Evolutionary conservation across 2,113 vertebrate species (phyloP), one percentile per base, ranked within the genome.

Genomic region (Psilopsiagon aymara): DNA sequence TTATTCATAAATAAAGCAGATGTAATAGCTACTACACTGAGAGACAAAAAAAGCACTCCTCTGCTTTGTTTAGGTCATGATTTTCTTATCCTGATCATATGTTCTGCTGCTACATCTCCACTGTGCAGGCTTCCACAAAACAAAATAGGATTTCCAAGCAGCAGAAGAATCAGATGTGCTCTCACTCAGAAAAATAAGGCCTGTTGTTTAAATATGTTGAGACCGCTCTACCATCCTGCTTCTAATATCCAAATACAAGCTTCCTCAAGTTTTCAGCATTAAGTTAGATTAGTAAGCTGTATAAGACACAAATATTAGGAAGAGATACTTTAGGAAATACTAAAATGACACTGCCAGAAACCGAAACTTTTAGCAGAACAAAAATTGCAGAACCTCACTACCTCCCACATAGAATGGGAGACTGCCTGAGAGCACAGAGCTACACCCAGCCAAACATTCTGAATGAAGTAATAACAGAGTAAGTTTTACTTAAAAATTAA

Each of bases 401-500:
- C 77, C 80, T 91, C 69, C 82, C 69, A 86, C 69, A 82, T 20
- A 86, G 77, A 93, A 78, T 86, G 69, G 62, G 73, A 96, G 66
- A n/a, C 33, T 78, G 83, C 74, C 82, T 60, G 1, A 13, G 39
- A 90, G 75, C 70, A 70, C 0, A 46, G 37, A 81, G 91, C 69
- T 68, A 74, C 82, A 93, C 55, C 33, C 92, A 93, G 80, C 17
- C 10, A 64, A 77, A 57, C 29, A 52, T 35, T 73, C 13, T 79
- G 60, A 84, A 82, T 41, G 57, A 83, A 94, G 81, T 46, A 92
- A 24, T 41, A 90, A 49, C 29, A 69, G 29, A 80, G 51, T 62
- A 62, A 66, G 35, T 75, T 93, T 92, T 70, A 67, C 33, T 71
- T 86, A 7, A 95, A 90, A 94, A 94, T 53, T 91, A 93, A 94